Evolutionary conservation across 2,888 invertebrate genomes (phyloP).

Genomic region (Chironomus tentans): DNA sequence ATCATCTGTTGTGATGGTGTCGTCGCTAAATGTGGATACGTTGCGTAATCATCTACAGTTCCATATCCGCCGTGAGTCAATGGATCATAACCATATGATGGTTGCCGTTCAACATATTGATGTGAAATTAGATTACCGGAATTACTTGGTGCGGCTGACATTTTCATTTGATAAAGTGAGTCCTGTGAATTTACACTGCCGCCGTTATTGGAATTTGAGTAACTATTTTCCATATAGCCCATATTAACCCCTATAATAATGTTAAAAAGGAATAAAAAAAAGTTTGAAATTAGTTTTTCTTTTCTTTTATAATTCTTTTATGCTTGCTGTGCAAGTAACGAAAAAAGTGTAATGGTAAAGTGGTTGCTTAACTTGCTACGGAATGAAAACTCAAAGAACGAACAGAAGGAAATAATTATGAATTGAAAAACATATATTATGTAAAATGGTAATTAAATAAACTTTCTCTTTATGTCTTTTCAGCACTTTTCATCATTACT

Average conservation of each 20-base stretch:
- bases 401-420: constrained; percentile 2
- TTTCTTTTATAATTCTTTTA: background rate
- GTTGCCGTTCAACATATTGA: constrained; percentile 55
- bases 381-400: too few relatives aligned
- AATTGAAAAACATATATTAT: constrained; percentile 25
- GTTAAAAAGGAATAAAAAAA: background rate
- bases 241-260: constrained; percentile 64
- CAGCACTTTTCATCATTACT: background rate
- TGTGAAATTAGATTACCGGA: constrained; percentile 51
- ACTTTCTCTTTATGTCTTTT: constrained; percentile 14
- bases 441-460: constrained; percentile 23
- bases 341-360: too few relatives aligned
- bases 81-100: constrained; percentile 67
- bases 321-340: background rate
- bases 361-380: too few relatives aligned
- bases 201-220: constrained; percentile 89
- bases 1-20: constrained; percentile 52
- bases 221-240: constrained; percentile 86
- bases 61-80: constrained; percentile 75
- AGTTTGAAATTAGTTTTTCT: background rate
- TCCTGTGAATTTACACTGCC: constrained; percentile 92
- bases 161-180: constrained; percentile 89
- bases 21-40: constrained; percentile 67
- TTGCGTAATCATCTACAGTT: constrained; percentile 73
- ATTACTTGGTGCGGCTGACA: constrained; percentile 64